Evolutionary conservation across 2,888 invertebrate genomes (phyloP), one percentile per base, ranked within the genome.

Genomic region (Pollenia amentaria): DNA sequence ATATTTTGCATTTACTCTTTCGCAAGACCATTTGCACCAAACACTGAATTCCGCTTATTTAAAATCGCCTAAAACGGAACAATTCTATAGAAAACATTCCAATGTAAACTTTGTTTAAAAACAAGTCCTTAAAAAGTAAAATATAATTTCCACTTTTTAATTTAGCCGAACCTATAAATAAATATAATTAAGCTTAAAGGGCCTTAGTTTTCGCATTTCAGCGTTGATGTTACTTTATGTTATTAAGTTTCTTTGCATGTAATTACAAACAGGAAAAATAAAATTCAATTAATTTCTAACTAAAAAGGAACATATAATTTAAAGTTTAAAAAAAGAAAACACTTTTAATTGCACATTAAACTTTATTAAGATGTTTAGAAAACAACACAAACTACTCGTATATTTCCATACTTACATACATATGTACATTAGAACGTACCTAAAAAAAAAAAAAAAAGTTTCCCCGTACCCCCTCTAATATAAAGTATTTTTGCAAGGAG

Each of bases 221-320:
- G 48, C 14, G 10, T 57, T 40, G 6, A 16, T 38, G 16, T 75
- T 14, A 42, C 16, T 73, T 14, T 42, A 67, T 81, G 21, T 16
- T 21, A 57, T 80, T 65, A 40, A 73, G 29, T 79, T 40, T 44
- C 46, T 11, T 64, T 78, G 73, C 21, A 53, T 44, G 65, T 67
- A 78, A 85, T 78, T 85, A 78, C 44, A 79, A 79, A 70, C 73
- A 86, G 82, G 78, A 78, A 78, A 79, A 78, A 75, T n/a, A 48
- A 73, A 86, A 86, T 78, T 75, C 64, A 86, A 86, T 86, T 86
- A 85, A 67, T 60, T 79, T 60, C 18, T 51, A 75, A 64, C 73
- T 29, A 69, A 75, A 81, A 46, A 53, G 57, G 46, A 64, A 73
- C 51, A 67, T 60, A 16, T 75, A 18, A 60, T 57, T 75, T 29